Base-by-base conservation (phyloP, 1,140 invertebrate species). In the Pygmarrhopalites habei region DNA sequence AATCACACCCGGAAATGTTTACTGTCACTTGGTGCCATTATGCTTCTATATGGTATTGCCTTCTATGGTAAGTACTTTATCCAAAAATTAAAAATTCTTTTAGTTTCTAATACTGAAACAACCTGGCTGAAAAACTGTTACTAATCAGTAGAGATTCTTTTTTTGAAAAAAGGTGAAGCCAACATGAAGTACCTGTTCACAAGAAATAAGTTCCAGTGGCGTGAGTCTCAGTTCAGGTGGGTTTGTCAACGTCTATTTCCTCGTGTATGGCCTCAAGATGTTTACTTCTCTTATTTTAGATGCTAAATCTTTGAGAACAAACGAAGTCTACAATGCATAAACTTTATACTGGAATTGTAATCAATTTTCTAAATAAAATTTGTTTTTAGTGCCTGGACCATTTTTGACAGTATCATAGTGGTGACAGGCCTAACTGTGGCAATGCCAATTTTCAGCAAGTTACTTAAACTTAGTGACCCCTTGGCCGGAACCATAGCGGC, bases 141-240 rank as follows among this genome's bases (percentile, higher is more conserved):
- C n/a, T n/a, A n/a, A n/a, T n/a, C n/a, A n/a, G n/a, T n/a, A n/a
- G n/a, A n/a, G n/a, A n/a, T n/a, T n/a, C n/a, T n/a, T n/a, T n/a
- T n/a, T n/a, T n/a, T n/a, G n/a, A n/a, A n/a, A n/a, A n/a, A n/a
- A 88, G 87, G 88, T 71, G 88, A 90, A 77, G 85, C 87, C 84
- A 83, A 84, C 32, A 86, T 90, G 2, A 80, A 84, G 74, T 90
- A 90, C 72, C 76, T 90, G 26, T 90, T 89, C 72, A 87, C 86
- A 14, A 79, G 88, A 62, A 88, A 84, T 73, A 80, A 85, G 25
- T 91, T 89, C 76, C 87, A 89, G 66, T 91, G 88, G 88, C 83
- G 88, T 72, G 88, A 90, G 77, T 84, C 89, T 52, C 84, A 88
- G 73, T 91, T 85, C 77, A n/a, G n/a, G n/a, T n/a, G n/a, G n/a